Base-by-base conservation (phyloP, 2,888 invertebrate genomes). In the Hofmannophila pseudospretella region DNA sequence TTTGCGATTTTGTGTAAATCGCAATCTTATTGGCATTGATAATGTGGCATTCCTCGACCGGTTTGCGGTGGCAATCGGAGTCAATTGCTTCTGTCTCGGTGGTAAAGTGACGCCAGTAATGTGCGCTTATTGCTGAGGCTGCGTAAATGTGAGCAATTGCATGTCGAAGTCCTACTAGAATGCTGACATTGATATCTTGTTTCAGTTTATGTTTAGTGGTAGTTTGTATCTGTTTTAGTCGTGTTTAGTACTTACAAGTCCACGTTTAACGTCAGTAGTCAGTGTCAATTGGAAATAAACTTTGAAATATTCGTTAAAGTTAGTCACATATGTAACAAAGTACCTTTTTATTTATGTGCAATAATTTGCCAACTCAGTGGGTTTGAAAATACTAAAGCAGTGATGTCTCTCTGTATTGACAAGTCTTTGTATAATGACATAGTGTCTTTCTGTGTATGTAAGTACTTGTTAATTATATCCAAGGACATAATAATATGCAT, bases 51-150 rank as follows among this genome's bases (percentile, higher is more conserved):
- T 45, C 45, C 34, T 38, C 42, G 55, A 70, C 67, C 67, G 68
- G 71, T 68, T 71, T 56, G 36, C 9, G n/a, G 36, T 37, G 38
- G 53, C 52, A 66, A 66, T 68, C 51, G 47, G 45, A 47, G 38
- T 51, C 59, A 67, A 59, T 67, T 66, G 47, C 38, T 51, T 38
- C 41, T 30, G 41, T 40, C 42, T 47, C 38, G 44, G 44, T 45
- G 41, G 41, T 46, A 42, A 42, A 37, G 43, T 45, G 46, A 41
- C 42, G 39, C 36, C 46, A 41, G 45, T 48, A 49, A 51, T 51
- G 41, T 48, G 46, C 37, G 41, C 38, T 56, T 29, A 50, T 50
- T 53, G 51, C 50, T 51, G 47, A 53, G 23, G 28, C 36, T 31
- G 44, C 45, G 36, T 30, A 30, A 31, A 39, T 23, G 11, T 29